Conservation (phyloP, 2,113 vertebrate species). For the Bucco capensis region DNA sequence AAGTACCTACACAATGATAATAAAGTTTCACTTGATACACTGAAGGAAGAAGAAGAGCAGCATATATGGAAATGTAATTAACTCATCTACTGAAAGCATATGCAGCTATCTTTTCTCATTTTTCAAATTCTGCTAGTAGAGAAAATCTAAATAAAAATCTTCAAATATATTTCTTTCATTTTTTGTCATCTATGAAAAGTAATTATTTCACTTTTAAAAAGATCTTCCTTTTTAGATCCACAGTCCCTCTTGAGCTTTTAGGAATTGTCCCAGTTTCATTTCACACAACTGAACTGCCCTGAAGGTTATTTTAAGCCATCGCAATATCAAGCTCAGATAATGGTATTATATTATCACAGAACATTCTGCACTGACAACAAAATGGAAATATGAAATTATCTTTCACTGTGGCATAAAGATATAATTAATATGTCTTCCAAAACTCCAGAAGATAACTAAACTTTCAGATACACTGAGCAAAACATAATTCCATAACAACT, state of each 20-base stretch:
- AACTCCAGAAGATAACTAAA: background rate
- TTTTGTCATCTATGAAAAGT: background rate
- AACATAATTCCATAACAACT: background rate
- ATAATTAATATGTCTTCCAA: background rate
- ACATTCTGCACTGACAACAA: background rate
- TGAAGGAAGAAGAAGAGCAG: background rate
- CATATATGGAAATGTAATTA: background rate
- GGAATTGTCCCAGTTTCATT: slow-evolving; percentile 18
- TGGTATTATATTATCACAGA: background rate
- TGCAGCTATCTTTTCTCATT: background rate
- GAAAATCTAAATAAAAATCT: background rate
- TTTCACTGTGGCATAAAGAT: background rate
- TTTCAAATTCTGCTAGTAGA: background rate
- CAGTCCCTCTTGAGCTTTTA: slow-evolving; percentile 11
- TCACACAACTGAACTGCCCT: background rate
- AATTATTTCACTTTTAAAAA: background rate
- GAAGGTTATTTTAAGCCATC: slow-evolving; percentile 34
- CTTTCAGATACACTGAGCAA: background rate
- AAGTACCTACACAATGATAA: background rate
- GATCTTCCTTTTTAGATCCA: background rate
- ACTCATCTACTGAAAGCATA: background rate
- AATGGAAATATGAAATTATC: background rate
- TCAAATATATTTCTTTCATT: background rate
- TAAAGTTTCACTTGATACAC: background rate
- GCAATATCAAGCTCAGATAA: background rate